These are phyloP conservation scores for Premnoplex brunnescens DNA, from an alignment of 2,797 vertebrate genomes.

Conservation along the genomic window DNA sequence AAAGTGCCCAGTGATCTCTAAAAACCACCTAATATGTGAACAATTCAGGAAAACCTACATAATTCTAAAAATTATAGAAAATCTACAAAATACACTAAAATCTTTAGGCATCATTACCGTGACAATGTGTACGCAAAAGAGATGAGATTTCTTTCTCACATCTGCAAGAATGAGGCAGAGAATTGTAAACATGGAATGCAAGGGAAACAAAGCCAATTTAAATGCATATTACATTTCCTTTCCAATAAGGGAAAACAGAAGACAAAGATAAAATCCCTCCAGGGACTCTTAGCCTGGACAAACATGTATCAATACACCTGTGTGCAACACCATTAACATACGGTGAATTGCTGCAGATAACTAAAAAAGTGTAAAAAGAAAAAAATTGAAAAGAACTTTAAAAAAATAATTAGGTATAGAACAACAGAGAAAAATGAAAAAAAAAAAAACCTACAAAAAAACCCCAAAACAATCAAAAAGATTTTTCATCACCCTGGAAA, in stretches of 20 bases:
- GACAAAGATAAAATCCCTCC: background rate
- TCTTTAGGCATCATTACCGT: no score
- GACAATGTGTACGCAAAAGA: background rate
- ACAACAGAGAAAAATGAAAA: background rate
- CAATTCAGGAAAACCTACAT: no score
- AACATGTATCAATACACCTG: background rate
- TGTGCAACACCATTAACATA: fast-evolving
- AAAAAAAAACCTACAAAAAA: background rate
- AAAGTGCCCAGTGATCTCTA: no score
- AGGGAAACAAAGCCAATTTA: background rate
- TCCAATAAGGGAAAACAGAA: background rate
- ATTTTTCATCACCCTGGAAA: background rate
- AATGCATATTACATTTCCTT: background rate
- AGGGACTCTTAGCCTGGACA: background rate
- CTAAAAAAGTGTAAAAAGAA: background rate
- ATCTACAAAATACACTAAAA: no score
- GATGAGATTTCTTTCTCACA: background rate
- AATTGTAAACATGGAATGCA: background rate
- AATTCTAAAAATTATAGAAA: no score
- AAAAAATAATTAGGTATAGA: background rate
- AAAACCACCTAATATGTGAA: no score
- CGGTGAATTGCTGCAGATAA: background rate
- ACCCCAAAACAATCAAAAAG: fast-evolving
- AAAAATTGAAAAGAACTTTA: background rate
- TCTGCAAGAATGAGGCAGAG: background rate